A percentile compares a stretch with the other conserved stretches of the same genome.
These are phyloP conservation scores for Ditylenchus weischeri DNA, from an alignment of 2,888 invertebrate genomes.

Conservation along the genomic window DNA sequence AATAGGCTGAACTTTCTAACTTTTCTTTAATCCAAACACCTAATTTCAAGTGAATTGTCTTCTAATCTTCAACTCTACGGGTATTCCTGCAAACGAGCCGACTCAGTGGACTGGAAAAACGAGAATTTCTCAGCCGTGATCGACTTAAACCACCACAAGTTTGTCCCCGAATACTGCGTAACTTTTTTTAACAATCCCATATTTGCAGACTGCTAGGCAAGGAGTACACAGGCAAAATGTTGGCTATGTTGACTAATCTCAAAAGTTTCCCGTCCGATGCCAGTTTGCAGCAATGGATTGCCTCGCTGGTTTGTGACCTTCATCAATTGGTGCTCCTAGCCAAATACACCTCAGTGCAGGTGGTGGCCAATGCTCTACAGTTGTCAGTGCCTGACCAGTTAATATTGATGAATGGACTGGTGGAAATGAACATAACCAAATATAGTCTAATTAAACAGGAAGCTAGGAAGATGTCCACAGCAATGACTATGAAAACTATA, in stretches of 20 bases:
- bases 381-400: slow-evolving; percentile 19
- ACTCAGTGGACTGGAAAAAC: slow-evolving; percentile 11
- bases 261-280: slow-evolving; percentile 23
- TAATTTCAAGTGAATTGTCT: slow-evolving; percentile 2
- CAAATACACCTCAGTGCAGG: slow-evolving; percentile 11
- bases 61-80: slow-evolving; percentile 23
- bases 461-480: not conserved
- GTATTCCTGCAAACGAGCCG: slow-evolving; percentile 16
- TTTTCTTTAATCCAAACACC: too few relatives aligned
- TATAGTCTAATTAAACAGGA: slow-evolving; percentile 14
- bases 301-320: slow-evolving; percentile 19
- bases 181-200: slow-evolving; percentile 15
- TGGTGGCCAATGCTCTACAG: slow-evolving; percentile 15
- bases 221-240: slow-evolving; percentile 8
- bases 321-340: slow-evolving; percentile 17
- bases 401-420: slow-evolving; percentile 20
- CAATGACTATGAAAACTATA: slow-evolving; percentile 10
- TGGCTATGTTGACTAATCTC: not conserved
- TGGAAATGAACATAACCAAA: slow-evolving; percentile 19
- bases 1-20: too few relatives aligned
- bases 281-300: slow-evolving; percentile 13
- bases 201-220: not conserved
- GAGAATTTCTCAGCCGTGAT: slow-evolving; percentile 16
- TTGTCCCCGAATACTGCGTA: slow-evolving; percentile 22
- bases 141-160: slow-evolving; percentile 34